phyloP scores from a whole-genome alignment of 2,888 invertebrate species.

The Melanophora roralis region DNA sequence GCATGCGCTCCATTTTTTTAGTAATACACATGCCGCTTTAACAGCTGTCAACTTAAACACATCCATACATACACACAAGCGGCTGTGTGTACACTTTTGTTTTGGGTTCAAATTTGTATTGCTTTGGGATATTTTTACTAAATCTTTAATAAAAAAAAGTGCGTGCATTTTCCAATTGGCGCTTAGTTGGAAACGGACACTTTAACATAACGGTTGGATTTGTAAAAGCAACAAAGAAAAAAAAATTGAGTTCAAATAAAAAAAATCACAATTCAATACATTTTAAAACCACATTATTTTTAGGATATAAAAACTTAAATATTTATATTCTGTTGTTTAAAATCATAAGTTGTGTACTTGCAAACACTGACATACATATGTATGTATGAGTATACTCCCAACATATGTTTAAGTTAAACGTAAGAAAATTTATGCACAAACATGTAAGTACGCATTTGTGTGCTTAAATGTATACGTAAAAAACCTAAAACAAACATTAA shows the following conservation, averaged over 20 bases:
- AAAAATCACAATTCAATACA: neutral
- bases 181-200: constrained; percentile 51
- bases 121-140: constrained; percentile 56
- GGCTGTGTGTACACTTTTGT: constrained; percentile 52
- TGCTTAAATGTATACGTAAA: neutral
- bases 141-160: constrained; percentile 22
- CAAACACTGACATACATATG: no score
- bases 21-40: constrained; percentile 1
- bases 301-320: neutral
- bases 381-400: neutral
- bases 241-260: neutral
- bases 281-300: neutral
- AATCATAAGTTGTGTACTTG: neutral
- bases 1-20: constrained; percentile 16
- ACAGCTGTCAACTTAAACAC: constrained; percentile 55
- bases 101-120: constrained; percentile 59
- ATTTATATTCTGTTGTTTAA: neutral
- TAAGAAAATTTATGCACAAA: no score
- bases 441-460: neutral
- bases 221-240: neutral
- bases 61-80: no score
- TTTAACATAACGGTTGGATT: constrained; percentile 23
- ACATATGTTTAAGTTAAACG: constrained; percentile 15
- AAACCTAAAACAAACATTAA: no score
- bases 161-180: constrained; percentile 52